A percentile compares a stretch with the other conserved stretches of the same genome.
Evolutionary conservation across 1,140 invertebrate species (phyloP).

Genomic region (Brachionus plicatilis): DNA sequence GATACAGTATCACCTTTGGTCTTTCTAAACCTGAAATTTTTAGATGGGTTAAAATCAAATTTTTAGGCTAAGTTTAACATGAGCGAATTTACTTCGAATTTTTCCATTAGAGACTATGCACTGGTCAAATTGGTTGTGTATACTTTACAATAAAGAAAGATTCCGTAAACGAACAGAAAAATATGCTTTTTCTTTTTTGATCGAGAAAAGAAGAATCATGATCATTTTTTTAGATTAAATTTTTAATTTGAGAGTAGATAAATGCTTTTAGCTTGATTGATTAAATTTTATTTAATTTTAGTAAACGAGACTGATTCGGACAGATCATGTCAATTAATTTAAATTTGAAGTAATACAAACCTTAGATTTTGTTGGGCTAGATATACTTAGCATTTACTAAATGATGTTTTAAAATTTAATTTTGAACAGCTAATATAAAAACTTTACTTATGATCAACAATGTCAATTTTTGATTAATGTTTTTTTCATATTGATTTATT

Average conservation of each 20-base stretch:
- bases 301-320: neutral
- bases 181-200: neutral
- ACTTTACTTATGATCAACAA: too few species aligned
- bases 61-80: neutral
- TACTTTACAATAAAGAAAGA: neutral
- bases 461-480: too few species aligned
- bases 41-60: neutral
- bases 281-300: neutral
- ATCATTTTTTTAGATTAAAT: neutral
- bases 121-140: neutral
- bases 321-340: neutral
- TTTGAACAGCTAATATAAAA: too few species aligned
- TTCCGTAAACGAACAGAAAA: neutral
- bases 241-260: neutral
- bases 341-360: neutral
- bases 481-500: too few species aligned
- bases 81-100: neutral
- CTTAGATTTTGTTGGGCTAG: neutral
- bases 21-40: neutral
- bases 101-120: neutral
- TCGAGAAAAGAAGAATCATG: neutral
- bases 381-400: too few species aligned
- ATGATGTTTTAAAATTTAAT: too few species aligned
- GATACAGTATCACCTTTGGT: neutral
- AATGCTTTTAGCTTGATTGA: neutral